Conservation (phyloP, 2,113 vertebrate genomes). For the Chlorodrepanis virens region DNA sequence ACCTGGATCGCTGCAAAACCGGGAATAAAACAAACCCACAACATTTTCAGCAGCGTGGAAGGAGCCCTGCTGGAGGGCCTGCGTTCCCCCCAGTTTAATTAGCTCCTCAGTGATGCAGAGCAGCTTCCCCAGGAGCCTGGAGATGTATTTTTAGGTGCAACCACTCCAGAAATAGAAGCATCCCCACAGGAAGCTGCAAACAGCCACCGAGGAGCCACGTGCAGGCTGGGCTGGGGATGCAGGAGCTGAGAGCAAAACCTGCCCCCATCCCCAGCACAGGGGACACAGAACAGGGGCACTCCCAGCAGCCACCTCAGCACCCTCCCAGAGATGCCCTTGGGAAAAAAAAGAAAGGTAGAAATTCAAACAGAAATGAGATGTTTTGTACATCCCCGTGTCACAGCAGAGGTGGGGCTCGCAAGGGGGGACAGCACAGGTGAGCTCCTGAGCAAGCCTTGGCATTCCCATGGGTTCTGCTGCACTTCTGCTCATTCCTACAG, state of each 20-base stretch:
- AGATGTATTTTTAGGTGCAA: slow-evolving; percentile 46
- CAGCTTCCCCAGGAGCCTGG: not conserved
- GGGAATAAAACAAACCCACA: not conserved
- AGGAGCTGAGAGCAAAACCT: fast-evolving
- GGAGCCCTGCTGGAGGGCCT: not conserved
- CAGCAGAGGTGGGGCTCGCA: not conserved
- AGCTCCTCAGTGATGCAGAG: not conserved
- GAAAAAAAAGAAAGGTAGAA: fast-evolving
- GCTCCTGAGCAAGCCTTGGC: not conserved
- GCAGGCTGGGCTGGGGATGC: not conserved
- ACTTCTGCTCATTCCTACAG: fast-evolving
- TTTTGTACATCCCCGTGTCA: fast-evolving
- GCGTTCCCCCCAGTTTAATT: not conserved
- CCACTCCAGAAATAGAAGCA: not conserved
- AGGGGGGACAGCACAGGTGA: fast-evolving
- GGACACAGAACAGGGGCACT: not conserved
- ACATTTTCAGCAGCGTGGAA: fast-evolving
- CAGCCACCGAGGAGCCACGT: not conserved
- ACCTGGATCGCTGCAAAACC: fast-evolving
- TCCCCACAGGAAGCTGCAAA: not conserved
- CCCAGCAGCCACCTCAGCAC: not conserved
- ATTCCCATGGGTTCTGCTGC: not conserved
- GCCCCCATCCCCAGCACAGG: not conserved
- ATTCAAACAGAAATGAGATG: fast-evolving
- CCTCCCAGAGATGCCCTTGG: fast-evolving